Base-by-base conservation (phyloP, 2,113 vertebrate species). In the Strix aluco region DNA sequence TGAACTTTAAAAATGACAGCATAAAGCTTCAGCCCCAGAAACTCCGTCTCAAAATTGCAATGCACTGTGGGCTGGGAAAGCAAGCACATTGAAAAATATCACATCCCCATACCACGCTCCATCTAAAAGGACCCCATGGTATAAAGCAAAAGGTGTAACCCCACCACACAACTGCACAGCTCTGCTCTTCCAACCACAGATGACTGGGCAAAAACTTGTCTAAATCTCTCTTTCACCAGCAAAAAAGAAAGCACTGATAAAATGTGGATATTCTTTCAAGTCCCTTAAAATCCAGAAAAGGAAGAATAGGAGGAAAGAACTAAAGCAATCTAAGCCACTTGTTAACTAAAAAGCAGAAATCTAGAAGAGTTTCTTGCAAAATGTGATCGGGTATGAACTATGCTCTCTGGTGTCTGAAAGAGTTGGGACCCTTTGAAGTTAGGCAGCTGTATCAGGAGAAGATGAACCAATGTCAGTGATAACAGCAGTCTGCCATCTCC, bases 91-190 rank as follows among this genome's bases (percentile, higher is more conserved):
- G n/a, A 27, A 65, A 40, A 46, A 42, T 10, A 75, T 3, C 29
- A 5, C 29, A 51, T 23, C 36, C 29, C 55, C 22, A 11, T 25
- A 40, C 9, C 30, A 16, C 0, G 2, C 34, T 74, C 23, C 9
- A 25, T 11, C 58, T 46, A 29, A 72, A 85, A 66, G 22, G 52
- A 57, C 16, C 26, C 36, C 0, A 0, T 9, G 27, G 30, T 16
- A 40, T 46, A 22, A 49, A 86, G 19, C 59, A 72, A 40, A 52
- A 77, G 27, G 42, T 15, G 15, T 11, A 36, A 52, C 7, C 7
- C 20, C 42, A 38, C 12, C 14, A 30, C 0, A 1, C 7, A 30
- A 30, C 34, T 10, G 40, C 1, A 1, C 18, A 49, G 46, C 57
- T 51, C 51, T 40, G 22, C 55, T 89, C 55, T 92, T 82, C 30